Base-by-base conservation (phyloP, 2,113 vertebrate genomes). In the Sturnira hondurensis region DNA sequence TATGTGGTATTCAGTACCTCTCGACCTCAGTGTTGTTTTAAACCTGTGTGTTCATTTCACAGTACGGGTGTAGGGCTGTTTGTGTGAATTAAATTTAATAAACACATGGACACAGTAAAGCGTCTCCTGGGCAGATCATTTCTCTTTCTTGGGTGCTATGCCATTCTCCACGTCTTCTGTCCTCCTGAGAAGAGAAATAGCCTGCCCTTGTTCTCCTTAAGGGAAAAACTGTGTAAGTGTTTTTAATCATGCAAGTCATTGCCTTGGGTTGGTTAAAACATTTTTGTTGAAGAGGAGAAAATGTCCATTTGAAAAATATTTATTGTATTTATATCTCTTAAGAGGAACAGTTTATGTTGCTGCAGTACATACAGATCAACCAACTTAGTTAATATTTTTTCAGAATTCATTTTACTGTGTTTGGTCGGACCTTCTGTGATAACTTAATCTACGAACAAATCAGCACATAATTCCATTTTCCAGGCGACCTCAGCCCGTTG, bases 391-490 rank as follows among this genome's bases (percentile, higher is more conserved):
- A 65, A 88, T 65, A 94, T 96, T 94, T 89, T 93, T 87, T 26
- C 63, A 89, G 83, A 84, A 95, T 87, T 96, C 71, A 89, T 65
- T 96, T 93, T 81, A 50, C 86, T 83, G 4, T 89, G 74, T 91
- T 96, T 91, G 28, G 26, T 80, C 80, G 93, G 94, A 96, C 91
- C 89, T 95, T 94, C 56, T 87, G 63, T 95, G 89, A 97, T 95
- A 97, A 92, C 65, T 94, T 96, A 97, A 96, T 95, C 87, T 96
- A 95, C 77, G 71, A 95, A 96, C 96, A 97, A 96, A 97, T 97
- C 70, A 97, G 93, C 96, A 97, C 96, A 94, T 97, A 96, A 98
- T 97, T 95, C 93, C 96, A 89, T 97, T 97, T 97, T 96, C 95
- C 94, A 52, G 68, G 28, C 84, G 83, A 91, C 93, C 86, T 98